Percentiles rank a stretch among this genome's conserved stretches.
Evolutionary conservation across 2,797 vertebrate genomes (phyloP).

Genomic region (Spizella passerina): DNA sequence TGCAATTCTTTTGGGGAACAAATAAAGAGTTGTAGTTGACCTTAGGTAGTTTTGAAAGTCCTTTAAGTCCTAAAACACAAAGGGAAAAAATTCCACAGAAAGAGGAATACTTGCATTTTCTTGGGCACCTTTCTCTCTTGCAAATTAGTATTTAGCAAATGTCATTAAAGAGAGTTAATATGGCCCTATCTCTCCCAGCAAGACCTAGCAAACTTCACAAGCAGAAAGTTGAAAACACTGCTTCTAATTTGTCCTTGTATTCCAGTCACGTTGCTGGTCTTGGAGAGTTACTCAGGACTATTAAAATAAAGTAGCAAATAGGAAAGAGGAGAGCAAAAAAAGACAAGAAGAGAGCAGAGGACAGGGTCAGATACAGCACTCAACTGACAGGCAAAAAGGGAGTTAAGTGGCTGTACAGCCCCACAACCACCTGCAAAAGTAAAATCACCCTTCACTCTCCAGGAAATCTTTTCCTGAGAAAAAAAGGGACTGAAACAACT

Average conservation of each 20-base stretch:
- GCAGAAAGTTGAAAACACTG: not conserved
- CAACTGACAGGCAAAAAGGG: not conserved
- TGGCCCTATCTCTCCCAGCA: not conserved
- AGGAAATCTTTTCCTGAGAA: not conserved
- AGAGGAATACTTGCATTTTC: not conserved
- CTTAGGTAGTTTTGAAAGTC: not conserved
- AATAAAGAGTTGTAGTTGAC: not conserved
- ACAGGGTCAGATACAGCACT: not conserved
- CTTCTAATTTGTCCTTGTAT: slow-evolving; percentile 9
- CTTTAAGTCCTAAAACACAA: not conserved
- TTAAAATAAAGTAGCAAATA: slow-evolving; percentile 31
- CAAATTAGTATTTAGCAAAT: not conserved
- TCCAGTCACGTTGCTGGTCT: not conserved
- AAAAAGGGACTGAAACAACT: not conserved
- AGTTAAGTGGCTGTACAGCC: not conserved
- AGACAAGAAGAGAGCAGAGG: not conserved
- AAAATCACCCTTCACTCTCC: not conserved
- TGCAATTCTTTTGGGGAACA: not conserved
- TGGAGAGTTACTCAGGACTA: not conserved
- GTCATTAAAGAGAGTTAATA: not conserved
- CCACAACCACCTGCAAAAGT: rapidly evolving
- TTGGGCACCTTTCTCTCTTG: not conserved
- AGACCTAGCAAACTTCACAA: not conserved
- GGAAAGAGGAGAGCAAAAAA: not conserved
- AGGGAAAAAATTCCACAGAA: not conserved